Percentiles rank a stretch among this genome's conserved stretches.
phyloP scores from a whole-genome alignment of 2,797 vertebrate species.

The Tamandua tetradactyla region DNA sequence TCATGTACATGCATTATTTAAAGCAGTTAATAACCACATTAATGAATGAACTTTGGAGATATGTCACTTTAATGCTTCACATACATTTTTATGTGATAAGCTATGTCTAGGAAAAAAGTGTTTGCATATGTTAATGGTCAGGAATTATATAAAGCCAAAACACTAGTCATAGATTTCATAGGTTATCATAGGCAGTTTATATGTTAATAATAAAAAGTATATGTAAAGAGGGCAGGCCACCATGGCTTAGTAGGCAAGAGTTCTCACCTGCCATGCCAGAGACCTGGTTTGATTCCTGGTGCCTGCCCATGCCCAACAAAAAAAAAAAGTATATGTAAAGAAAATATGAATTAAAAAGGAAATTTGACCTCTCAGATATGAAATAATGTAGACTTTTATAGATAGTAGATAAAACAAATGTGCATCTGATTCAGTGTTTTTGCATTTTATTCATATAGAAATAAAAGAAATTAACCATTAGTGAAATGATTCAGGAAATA shows the following conservation, averaged over 20 bases:
- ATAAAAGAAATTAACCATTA: neutral
- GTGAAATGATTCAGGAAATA: neutral
- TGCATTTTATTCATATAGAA: neutral
- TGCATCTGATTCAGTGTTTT: neutral
- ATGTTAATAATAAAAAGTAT: neutral
- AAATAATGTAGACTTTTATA: neutral
- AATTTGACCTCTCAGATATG: neutral
- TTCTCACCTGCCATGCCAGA: no score
- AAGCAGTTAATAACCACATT: neutral
- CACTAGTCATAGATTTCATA: neutral
- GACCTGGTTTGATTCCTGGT: no score
- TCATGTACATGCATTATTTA: neutral
- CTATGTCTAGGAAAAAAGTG: neutral
- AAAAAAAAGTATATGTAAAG: neutral
- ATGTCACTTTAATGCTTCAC: neutral
- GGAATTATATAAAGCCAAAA: neutral
- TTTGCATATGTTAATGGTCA: neutral
- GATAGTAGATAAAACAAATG: neutral
- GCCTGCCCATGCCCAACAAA: no score
- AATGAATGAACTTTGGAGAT: neutral
- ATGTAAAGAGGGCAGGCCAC: no score
- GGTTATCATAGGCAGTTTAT: neutral
- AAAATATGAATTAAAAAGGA: neutral
- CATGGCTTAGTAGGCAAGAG: no score
- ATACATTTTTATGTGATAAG: neutral